A percentile compares a stretch with the other conserved stretches of the same genome.
These are phyloP conservation scores for Coenonympha arcania DNA, from an alignment of 2,888 invertebrate genomes.

Conservation along the genomic window DNA sequence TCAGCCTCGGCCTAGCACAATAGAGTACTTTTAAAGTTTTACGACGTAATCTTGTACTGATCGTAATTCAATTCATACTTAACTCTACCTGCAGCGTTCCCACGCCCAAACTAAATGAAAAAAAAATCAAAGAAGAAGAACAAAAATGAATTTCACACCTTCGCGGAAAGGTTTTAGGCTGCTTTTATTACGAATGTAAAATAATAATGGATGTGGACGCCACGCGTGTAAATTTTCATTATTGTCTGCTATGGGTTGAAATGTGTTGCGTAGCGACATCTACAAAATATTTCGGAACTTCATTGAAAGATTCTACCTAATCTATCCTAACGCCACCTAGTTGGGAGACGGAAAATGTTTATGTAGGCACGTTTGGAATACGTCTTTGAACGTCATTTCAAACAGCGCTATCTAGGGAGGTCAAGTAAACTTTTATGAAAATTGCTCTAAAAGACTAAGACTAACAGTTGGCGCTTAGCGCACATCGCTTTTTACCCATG, in stretches of 20 bases:
- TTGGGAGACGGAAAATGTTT: not conserved
- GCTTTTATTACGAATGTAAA: slow-evolving; percentile 65
- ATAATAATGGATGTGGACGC: slow-evolving; percentile 59
- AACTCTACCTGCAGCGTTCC: slow-evolving; percentile 53
- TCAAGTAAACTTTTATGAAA: not conserved
- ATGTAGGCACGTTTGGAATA: not conserved
- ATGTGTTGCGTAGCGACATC: slow-evolving; percentile 43
- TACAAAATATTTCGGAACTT: slow-evolving; percentile 22
- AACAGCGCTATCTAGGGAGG: slow-evolving; percentile 20
- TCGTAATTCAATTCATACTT: no score
- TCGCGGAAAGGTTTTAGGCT: slow-evolving; percentile 59
- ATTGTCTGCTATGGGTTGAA: slow-evolving; percentile 16
- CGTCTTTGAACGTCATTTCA: not conserved
- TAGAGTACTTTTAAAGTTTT: slow-evolving; percentile 27
- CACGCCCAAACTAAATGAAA: slow-evolving; percentile 52
- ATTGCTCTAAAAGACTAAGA: not conserved
- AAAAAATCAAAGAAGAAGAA: slow-evolving; percentile 46
- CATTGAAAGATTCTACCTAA: no score
- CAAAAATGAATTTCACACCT: slow-evolving; percentile 73
- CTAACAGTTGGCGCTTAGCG: no score
- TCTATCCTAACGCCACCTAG: slow-evolving; percentile 34
- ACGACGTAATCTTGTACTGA: slow-evolving; percentile 43
- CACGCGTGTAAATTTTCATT: slow-evolving; percentile 38
- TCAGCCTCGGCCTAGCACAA: no score
- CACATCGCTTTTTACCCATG: no score